Evolutionary conservation across 2,888 invertebrate genomes (phyloP), one percentile per base, ranked within the genome.

Genomic region (Nyleta sp.): DNA sequence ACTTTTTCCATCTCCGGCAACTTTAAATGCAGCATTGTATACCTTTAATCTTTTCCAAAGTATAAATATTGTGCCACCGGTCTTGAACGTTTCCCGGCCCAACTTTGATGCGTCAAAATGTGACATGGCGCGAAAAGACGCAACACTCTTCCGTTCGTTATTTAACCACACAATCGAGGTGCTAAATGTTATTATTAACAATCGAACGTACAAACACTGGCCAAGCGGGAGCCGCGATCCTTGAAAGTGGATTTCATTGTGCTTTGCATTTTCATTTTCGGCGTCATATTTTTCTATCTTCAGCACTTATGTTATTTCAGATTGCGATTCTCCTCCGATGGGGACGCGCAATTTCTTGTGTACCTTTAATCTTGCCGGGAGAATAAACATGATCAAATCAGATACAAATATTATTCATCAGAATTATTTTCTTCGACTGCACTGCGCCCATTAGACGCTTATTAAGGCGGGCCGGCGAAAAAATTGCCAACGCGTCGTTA

Each of bases 251-350:
- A 67, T 53, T 77, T 60, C 59, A 24, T 65, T 65, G 48, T 35
- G 46, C 62, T 42, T 50, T 55, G 65, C 65, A 72, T 62, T 72
- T 72, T 78, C 72, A 65, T 73, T 78, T 70, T 68, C 59, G 28
- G 42, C 48, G 38, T 68, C 22, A 57, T 78, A 78, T 78, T 78
- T 78, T 78, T 72, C 77, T 72, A 71, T 42, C 77, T 67, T 50
- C 52, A 68, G 72, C 68, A 62, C 64, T 64, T 64, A 59, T 78
- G 78, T 74, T 78, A 70, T 78, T 78, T 78, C 70, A 73, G 78
- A 74, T 74, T 65, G 78, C 74, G 70, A 73, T 70, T 74, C 73
- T 60, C 46, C 65, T 38, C 52, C 48, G 33, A 48, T 55, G 28
- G 48, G 46, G 62, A 2, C 2, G 50, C 55, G 48, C 62, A 62